Base-by-base conservation (phyloP, 2,113 vertebrate species). In the Cyprinodon tularosa region DNA sequence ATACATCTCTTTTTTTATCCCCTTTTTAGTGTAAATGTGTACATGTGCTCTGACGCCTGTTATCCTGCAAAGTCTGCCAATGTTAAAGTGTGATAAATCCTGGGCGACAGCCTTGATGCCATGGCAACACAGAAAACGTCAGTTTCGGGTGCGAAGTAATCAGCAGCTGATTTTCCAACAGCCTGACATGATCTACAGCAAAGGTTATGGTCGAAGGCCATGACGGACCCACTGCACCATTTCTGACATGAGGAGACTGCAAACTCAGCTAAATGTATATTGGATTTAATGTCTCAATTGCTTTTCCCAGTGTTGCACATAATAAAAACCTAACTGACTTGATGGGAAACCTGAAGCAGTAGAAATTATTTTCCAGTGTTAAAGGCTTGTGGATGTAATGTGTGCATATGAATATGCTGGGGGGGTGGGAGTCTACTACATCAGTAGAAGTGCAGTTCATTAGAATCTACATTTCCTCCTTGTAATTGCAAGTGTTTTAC, bases 121-220 rank as follows among this genome's bases (percentile, higher is more conserved):
- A 93, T 93, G 91, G 91, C 90, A 93, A 93, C 91, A 83, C 85
- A 64, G 81, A 68, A 88, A 89, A 92, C 59, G 80, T 90, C 85
- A 81, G 62, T 77, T 90, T 88, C 66, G 66, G 78, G 74, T 79
- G 86, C 83, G 83, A 88, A 83, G 77, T 73, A 87, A 87, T 92
- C 87, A 68, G 71, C 15, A 71, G 77, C 83, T 89, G 79, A 66
- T 88, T 92, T 90, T 86, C 78, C 80, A 78, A 89, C 85, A 72
- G 81, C 69, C 72, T 88, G 62, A 81, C 83, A 77, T 83, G 82
- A 84, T 86, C 86, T 75, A 71, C 63, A 86, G 84, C 74, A 86
- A 85, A 84, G 83, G 71, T 70, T 67, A 29, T 59, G 76, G 48
- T 76, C 42, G 57, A 60, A 64, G 71, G 75, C 85, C 76, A 6